Evolutionary conservation across 1,140 invertebrate species (phyloP).

Genomic region (Trachymyrmex septentrionalis): DNA sequence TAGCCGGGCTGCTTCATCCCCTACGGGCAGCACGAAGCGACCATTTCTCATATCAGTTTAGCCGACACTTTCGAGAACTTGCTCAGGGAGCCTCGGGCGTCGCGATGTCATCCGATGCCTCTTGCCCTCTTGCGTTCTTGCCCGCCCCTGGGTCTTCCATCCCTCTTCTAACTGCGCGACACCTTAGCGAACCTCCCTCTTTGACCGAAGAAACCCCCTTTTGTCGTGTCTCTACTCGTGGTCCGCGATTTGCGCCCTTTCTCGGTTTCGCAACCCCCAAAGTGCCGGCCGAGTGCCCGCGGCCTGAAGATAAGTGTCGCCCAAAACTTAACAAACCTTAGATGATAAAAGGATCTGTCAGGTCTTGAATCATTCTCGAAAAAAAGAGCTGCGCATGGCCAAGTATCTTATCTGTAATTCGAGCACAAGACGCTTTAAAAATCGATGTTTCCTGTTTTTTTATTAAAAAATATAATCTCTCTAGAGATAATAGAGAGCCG

Average conservation of each 20-base stretch:
- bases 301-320: conserved; percentile 82
- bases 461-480: background rate
- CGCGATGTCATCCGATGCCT: conserved; percentile 83
- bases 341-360: conserved; percentile 77
- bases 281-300: conserved; percentile 70
- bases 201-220: conserved; percentile 35
- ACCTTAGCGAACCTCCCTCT: conserved; percentile 67
- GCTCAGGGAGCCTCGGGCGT: conserved; percentile 79
- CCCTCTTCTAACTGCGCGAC: conserved; percentile 63
- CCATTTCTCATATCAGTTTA: conserved; percentile 87
- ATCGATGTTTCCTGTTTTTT: background rate
- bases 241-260: conserved; percentile 45
- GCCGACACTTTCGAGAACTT: conserved; percentile 86
- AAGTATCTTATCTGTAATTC: conserved; percentile 57
- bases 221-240: conserved; percentile 57
- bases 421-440: background rate
- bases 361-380: conserved; percentile 55
- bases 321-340: conserved; percentile 82
- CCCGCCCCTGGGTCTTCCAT: conserved; percentile 56
- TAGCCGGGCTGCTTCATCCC: conserved; percentile 80
- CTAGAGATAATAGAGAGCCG: background rate
- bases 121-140: conserved; percentile 70
- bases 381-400: conserved; percentile 35
- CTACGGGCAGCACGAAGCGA: conserved; percentile 84
- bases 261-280: conserved; percentile 61